Percentiles rank a stretch among this genome's conserved stretches.
phyloP scores from a whole-genome alignment of 2,888 invertebrate species.

The Ischnus inquisitorius region DNA sequence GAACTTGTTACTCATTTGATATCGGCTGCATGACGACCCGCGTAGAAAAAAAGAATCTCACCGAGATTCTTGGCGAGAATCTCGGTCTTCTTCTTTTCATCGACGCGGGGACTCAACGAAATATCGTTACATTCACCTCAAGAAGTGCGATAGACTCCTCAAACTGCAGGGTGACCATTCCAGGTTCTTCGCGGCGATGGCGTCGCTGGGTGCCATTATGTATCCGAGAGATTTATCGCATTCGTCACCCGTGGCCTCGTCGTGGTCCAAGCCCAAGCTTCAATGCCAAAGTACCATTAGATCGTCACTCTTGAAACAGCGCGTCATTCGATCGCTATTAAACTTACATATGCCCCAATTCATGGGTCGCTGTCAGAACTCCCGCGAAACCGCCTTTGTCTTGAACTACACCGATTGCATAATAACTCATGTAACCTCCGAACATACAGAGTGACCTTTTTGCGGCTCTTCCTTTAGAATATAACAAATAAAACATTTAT shows the following conservation, averaged over 20 bases:
- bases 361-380: slow-evolving; percentile 50
- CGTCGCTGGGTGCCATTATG: slow-evolving; percentile 36
- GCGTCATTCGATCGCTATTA: not conserved
- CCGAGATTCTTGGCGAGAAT: too few species aligned
- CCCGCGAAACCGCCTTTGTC: slow-evolving; percentile 49
- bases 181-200: not conserved
- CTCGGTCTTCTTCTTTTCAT: too few species aligned
- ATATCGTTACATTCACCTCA: not conserved
- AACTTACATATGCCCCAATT: slow-evolving; percentile 61
- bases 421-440: not conserved
- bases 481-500: too few species aligned
- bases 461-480: too few species aligned
- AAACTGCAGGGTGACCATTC: slow-evolving; percentile 48
- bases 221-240: not conserved
- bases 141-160: slow-evolving; percentile 5
- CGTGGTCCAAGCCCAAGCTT: slow-evolving; percentile 54
- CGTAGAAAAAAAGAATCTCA: too few species aligned
- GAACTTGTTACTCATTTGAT: not conserved
- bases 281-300: not conserved
- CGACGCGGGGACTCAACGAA: too few species aligned
- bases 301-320: not conserved
- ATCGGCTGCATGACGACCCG: not conserved
- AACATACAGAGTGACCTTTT: not conserved
- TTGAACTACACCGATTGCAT: not conserved
- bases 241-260: not conserved